A percentile compares a stretch with the other conserved stretches of the same genome.
Evolutionary conservation across 2,888 invertebrate genomes (phyloP).

Genomic region (Drosophila formosana): DNA sequence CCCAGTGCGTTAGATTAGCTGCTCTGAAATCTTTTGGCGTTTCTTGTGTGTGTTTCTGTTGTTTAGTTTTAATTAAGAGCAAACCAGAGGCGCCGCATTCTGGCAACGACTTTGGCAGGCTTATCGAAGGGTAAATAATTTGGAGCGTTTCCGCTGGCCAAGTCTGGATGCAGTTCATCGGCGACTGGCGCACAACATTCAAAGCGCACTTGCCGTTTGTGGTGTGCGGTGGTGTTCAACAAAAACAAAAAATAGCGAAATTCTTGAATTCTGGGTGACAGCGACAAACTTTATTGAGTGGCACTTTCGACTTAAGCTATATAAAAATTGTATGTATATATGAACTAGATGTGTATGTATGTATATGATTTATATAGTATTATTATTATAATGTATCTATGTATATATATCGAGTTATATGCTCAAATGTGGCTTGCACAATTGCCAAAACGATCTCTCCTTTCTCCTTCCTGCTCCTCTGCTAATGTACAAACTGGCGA

Average conservation of each 20-base stretch:
- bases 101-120: slow-evolving; percentile 15
- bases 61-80: slow-evolving; percentile 51
- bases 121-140: slow-evolving; percentile 52
- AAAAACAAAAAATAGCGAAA: not conserved
- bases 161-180: slow-evolving; percentile 7
- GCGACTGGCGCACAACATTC: slow-evolving; percentile 1
- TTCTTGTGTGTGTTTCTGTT: slow-evolving; percentile 26
- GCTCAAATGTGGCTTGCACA: slow-evolving; percentile 16
- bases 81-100: slow-evolving; percentile 32
- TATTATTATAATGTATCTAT: slow-evolving; percentile 7
- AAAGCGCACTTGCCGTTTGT: slow-evolving; percentile 46
- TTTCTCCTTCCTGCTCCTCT: slow-evolving; percentile 1
- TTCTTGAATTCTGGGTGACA: slow-evolving; percentile 38
- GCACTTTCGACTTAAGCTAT: slow-evolving; percentile 65
- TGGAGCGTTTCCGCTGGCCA: not conserved
- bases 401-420: slow-evolving; percentile 22
- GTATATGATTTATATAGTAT: slow-evolving; percentile 5
- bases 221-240: slow-evolving; percentile 38
- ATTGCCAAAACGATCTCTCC: slow-evolving; percentile 14
- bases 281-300: slow-evolving; percentile 68
- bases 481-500: slow-evolving; percentile 55
- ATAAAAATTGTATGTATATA: slow-evolving; percentile 68
- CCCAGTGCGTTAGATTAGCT: slow-evolving; percentile 1
- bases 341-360: slow-evolving; percentile 34
- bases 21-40: not conserved